These are phyloP conservation scores for Diloba caeruleocephala DNA, from an alignment of 2,888 invertebrate species.

Conservation along the genomic window DNA sequence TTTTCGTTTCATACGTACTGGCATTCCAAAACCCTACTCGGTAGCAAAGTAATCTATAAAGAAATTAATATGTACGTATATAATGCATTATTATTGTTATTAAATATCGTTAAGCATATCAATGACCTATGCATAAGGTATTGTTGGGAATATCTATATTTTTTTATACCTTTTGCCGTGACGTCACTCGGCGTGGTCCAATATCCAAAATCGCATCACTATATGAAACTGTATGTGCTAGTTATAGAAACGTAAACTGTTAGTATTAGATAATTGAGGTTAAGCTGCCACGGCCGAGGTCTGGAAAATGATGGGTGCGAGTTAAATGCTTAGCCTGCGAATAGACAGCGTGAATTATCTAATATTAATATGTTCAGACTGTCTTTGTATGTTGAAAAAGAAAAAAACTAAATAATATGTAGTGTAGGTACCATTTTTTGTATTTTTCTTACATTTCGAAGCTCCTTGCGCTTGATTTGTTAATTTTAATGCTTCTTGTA, in stretches of 20 bases:
- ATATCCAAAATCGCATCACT: conserved; percentile 15
- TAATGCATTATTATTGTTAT: no score
- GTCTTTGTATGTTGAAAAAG: conserved; percentile 21
- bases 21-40: no score
- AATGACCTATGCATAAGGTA: no score
- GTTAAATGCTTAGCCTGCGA: no score
- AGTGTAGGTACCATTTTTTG: conserved; percentile 45
- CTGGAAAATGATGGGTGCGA: conserved; percentile 21
- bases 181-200: no score
- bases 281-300: conserved; percentile 16
- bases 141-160: no score
- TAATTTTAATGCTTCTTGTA: background rate
- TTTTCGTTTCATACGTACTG: no score
- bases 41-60: no score
- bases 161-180: no score
- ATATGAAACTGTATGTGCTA: conserved; percentile 18
- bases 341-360: conserved; percentile 18
- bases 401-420: conserved; percentile 26
- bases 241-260: conserved; percentile 40
- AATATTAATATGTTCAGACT: conserved; percentile 29
- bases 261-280: conserved; percentile 28
- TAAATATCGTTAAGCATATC: no score
- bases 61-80: no score
- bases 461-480: conserved; percentile 17
- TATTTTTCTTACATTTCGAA: conserved; percentile 47